Percentiles rank a stretch among this genome's conserved stretches.
Conservation (phyloP, 2,113 vertebrate genomes). For the Podarcis muralis region DNA sequence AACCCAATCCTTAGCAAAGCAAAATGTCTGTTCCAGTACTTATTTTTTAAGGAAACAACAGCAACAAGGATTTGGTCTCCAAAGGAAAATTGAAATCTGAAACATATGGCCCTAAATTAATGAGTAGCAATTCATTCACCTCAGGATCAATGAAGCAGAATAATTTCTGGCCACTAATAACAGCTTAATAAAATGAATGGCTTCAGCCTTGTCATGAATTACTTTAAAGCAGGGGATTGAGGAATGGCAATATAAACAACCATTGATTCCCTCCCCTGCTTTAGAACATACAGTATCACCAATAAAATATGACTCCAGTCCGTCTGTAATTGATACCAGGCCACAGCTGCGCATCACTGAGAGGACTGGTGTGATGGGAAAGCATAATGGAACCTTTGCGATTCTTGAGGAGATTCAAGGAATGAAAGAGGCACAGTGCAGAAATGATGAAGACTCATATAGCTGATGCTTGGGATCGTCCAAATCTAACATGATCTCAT, state of each 20-base stretch:
- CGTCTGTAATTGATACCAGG: slow-evolving; percentile 28
- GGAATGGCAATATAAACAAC: slow-evolving; percentile 67
- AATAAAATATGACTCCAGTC: slow-evolving; percentile 50
- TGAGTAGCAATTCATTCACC: slow-evolving; percentile 67
- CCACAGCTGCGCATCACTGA: slow-evolving; percentile 21
- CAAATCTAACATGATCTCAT: slow-evolving; percentile 54
- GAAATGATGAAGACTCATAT: slow-evolving; percentile 42
- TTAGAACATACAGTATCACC: slow-evolving; percentile 45
- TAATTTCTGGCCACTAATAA: slow-evolving; percentile 70
- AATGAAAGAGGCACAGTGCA: slow-evolving; percentile 31
- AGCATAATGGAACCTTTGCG: background rate
- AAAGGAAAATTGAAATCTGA: slow-evolving; percentile 55
- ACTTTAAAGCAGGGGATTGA: slow-evolving; percentile 66
- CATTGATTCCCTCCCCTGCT: slow-evolving; percentile 59
- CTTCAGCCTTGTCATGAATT: slow-evolving; percentile 57
- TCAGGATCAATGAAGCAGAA: slow-evolving; percentile 69
- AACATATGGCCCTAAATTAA: slow-evolving; percentile 25
- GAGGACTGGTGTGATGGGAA: background rate
- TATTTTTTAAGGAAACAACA: background rate
- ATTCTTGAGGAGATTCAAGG: slow-evolving; percentile 34
- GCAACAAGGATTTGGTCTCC: slow-evolving; percentile 27
- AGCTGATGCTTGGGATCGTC: slow-evolving; percentile 27
- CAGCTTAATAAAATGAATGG: slow-evolving; percentile 67
- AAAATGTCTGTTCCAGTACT: background rate
- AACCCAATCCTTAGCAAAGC: background rate